These are phyloP conservation scores for Beroe ovata DNA, from an alignment of 37 sponge, comb jelly and placozoan genomes.

Conservation along the genomic window DNA sequence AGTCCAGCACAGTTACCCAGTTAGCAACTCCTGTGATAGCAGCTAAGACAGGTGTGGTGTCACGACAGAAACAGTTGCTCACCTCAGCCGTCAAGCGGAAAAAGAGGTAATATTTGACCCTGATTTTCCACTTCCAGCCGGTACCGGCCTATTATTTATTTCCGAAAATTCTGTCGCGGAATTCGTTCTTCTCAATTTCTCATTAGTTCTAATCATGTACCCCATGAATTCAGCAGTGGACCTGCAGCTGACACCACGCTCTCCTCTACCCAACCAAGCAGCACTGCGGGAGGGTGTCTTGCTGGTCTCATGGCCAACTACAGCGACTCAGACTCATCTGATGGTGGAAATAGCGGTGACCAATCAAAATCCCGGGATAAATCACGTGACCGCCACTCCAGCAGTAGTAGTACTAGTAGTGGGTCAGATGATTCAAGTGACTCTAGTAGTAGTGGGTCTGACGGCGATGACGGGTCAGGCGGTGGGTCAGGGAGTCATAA, in stretches of 20 bases:
- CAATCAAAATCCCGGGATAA: not conserved
- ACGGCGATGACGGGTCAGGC: not conserved
- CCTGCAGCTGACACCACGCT: too few relatives aligned
- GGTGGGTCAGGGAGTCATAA: not conserved
- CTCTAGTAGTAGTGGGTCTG: not conserved
- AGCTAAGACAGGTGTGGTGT: not conserved
- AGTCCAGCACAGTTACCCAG: not conserved
- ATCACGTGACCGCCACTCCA: not conserved
- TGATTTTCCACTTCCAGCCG: too few relatives aligned
- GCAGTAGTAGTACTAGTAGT: constrained; percentile 5
- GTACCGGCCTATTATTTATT: too few relatives aligned
- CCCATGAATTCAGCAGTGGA: too few relatives aligned
- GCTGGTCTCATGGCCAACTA: constrained; percentile 13
- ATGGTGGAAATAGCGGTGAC: not conserved
- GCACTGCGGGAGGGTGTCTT: constrained; percentile 1
- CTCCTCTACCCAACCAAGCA: too few relatives aligned
- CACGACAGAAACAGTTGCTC: constrained; percentile 34
- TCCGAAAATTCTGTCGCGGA: too few relatives aligned
- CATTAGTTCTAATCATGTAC: too few relatives aligned
- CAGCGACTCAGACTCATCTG: constrained; percentile 2
- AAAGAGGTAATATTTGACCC: constrained; percentile 20
- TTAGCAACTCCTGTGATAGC: not conserved
- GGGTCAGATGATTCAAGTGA: not conserved
- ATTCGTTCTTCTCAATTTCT: too few relatives aligned
- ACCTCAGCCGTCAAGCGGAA: constrained; percentile 7